Evolutionary conservation across 1,140 invertebrate genomes (phyloP).

Genomic region (Uloborus diversus): DNA sequence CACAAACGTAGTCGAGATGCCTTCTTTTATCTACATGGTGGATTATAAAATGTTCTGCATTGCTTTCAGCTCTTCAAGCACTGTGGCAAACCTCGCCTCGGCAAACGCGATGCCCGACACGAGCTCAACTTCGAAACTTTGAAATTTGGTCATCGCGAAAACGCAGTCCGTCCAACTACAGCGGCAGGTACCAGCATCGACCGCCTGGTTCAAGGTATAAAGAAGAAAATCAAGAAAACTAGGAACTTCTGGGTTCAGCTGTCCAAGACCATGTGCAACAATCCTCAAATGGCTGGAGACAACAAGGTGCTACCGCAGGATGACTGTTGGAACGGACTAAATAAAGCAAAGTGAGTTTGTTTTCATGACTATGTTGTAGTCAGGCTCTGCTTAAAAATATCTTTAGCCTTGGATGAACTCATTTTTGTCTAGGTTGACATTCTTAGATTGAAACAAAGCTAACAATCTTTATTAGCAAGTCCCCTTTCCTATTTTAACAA

Average conservation of each 20-base stretch:
- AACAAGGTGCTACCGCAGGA: slow-evolving; percentile 70
- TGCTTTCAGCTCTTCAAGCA: slow-evolving; percentile 74
- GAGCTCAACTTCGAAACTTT: slow-evolving; percentile 40
- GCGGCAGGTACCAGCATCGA: slow-evolving; percentile 73
- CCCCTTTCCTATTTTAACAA: too few relatives aligned
- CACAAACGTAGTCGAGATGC: too few relatives aligned
- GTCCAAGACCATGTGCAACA: slow-evolving; percentile 83
- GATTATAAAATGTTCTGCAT: too few relatives aligned
- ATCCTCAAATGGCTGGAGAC: slow-evolving; percentile 70
- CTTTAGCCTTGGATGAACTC: too few relatives aligned
- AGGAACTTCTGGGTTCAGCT: slow-evolving; percentile 86
- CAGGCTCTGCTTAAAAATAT: too few relatives aligned
- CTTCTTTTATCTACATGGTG: too few relatives aligned
- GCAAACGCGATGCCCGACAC: slow-evolving; percentile 62
- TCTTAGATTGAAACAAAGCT: too few relatives aligned
- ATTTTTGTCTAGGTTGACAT: too few relatives aligned
- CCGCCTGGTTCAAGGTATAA: slow-evolving; percentile 82
- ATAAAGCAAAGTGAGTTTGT: slow-evolving; percentile 71
- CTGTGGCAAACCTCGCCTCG: slow-evolving; percentile 80
- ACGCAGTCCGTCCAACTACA: slow-evolving; percentile 33
- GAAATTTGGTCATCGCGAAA: slow-evolving; percentile 59
- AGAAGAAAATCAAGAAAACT: slow-evolving; percentile 74
- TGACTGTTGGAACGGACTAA: slow-evolving; percentile 86
- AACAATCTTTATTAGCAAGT: too few relatives aligned
- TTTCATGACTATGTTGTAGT: too few relatives aligned